These are phyloP conservation scores for Hippopotamyrus pictus DNA, from an alignment of 2,797 vertebrate genomes.

Conservation along the genomic window DNA sequence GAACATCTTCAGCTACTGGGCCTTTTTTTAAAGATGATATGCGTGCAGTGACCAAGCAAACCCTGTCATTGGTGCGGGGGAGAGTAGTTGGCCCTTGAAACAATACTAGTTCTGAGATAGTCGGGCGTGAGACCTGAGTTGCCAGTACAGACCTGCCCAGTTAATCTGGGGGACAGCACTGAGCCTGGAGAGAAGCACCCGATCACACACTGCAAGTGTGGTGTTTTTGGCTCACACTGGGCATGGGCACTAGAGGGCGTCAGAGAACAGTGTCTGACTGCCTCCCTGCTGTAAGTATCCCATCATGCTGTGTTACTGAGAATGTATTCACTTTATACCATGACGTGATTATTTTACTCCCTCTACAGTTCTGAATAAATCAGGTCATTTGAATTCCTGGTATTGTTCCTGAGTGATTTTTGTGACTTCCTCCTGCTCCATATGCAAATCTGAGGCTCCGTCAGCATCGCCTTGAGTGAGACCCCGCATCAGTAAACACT, in stretches of 20 bases:
- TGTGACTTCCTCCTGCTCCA: neutral
- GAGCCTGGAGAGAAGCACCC: neutral
- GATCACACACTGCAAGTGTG: neutral
- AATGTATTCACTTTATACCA: constrained; percentile 49
- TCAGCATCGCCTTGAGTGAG: neutral
- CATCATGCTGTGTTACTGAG: constrained; percentile 50
- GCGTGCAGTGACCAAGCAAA: neutral
- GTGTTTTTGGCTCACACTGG: neutral
- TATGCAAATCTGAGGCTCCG: neutral
- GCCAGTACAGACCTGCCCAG: neutral
- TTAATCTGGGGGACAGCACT: neutral
- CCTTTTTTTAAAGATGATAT: neutral
- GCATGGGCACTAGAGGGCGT: neutral
- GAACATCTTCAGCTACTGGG: neutral
- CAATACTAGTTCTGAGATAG: neutral
- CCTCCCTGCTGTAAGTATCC: constrained; percentile 12
- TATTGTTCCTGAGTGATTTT: neutral
- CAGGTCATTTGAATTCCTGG: neutral
- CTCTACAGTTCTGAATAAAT: constrained; percentile 48
- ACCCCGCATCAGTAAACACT: neutral
- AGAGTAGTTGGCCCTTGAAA: neutral
- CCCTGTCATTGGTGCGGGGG: neutral
- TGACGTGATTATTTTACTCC: constrained; percentile 42
- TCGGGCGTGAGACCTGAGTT: neutral
- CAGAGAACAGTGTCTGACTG: neutral